phyloP scores from a whole-genome alignment of 1,140 invertebrate species.

The Gryllus bimaculatus region DNA sequence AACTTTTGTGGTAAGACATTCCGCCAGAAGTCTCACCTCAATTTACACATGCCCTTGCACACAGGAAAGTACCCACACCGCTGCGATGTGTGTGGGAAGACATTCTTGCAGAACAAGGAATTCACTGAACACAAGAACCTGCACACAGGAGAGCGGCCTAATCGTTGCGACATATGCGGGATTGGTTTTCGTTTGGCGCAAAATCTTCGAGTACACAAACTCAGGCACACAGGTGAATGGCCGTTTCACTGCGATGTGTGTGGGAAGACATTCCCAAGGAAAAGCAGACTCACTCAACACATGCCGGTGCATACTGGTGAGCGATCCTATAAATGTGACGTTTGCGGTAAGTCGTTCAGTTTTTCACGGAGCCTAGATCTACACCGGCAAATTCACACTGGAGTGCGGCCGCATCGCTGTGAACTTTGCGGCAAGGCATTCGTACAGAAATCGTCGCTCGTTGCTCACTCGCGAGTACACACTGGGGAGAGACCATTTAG shows the following conservation, averaged over 20 bases:
- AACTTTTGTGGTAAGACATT: neutral
- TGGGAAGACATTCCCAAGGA: neutral
- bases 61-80: neutral
- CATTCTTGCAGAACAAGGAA: neutral
- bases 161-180: neutral
- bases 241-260: neutral
- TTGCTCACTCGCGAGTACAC: conserved; percentile 34
- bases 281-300: neutral
- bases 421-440: conserved; percentile 32
- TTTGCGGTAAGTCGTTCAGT: neutral
- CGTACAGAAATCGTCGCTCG: conserved; percentile 25
- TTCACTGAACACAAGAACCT: neutral
- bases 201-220: neutral
- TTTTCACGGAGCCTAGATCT: conserved; percentile 23
- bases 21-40: neutral
- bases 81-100: neutral
- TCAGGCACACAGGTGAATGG: conserved; percentile 7
- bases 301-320: neutral
- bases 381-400: conserved; percentile 45
- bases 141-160: conserved; percentile 1
- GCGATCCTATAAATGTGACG: neutral
- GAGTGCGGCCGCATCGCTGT: conserved; percentile 32
- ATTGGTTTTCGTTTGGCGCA: neutral
- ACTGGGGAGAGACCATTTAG: conserved; percentile 39
- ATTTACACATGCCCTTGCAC: neutral